Evolutionary conservation across 2,888 invertebrate genomes (phyloP), one percentile per base, ranked within the genome.

Genomic region (Callinectes sapidus): DNA sequence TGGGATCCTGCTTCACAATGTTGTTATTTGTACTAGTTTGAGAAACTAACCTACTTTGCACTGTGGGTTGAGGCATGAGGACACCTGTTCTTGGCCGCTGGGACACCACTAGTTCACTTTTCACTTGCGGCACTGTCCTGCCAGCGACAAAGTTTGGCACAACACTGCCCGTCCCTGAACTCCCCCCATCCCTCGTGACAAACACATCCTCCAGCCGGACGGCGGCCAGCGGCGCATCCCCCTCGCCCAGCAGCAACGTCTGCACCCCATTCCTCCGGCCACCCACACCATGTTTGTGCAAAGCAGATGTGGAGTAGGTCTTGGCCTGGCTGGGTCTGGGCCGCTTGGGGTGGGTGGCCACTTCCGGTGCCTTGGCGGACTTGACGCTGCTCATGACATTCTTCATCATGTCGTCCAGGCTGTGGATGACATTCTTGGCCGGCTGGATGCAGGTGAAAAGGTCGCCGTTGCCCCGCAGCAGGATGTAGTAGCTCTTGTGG

Each of bases 401-500:
- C 85, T 89, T 93, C 14, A 93, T 71, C 39, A 93, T 89, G 8
- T 93, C 92, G 16, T 93, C 92, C 54, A 93, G 90, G 89, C 91
- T 93, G 66, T 88, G 42, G 28, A 93, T 66, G 28, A 93, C 89
- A 23, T 91, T 91, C 71, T 89, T 93, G 48, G 92, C 90, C 6
- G 92, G 92, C 86, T 93, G 92, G 35, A 93, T 93, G 66, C 92
- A 93, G 14, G 66, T 93, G 85, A 93, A 93, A 32, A 91, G 91
- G 91, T 93, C 92, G 18, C 90, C 92, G 32, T 90, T 77, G 16
- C 92, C 92, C 28, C 92, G 89, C 16, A 93, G 39, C 18, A 93
- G 88, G 32, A 93, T 93, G 85, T 93, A 93, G 90, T 93, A 93
- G 61, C 92, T 93, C 85, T 93, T 93, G 88, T 89, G 92, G 88